Base-by-base conservation (phyloP, 2,113 vertebrate genomes). In the Calypte anna region DNA sequence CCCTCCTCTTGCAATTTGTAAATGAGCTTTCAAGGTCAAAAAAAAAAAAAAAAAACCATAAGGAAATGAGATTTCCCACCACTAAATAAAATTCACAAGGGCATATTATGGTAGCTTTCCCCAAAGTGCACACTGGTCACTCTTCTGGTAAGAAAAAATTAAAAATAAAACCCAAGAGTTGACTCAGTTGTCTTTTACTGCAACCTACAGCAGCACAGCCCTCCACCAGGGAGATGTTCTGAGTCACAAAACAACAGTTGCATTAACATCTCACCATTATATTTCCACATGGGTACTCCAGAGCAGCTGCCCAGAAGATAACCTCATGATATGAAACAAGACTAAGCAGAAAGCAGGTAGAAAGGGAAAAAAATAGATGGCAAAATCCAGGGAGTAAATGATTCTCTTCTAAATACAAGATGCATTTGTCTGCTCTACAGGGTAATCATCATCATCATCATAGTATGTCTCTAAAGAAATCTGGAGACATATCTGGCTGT, bases 371-470 rank as follows among this genome's bases (percentile, higher is more conserved):
- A 82, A 79, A 38, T 11, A 27, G 7, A 33, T 4, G 6, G 64
- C 38, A 86, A 69, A 78, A 77, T 21, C 31, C 40, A 83, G 57
- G 54, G 48, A 68, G 57, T 53, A 75, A 91, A 75, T 18, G 10
- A 86, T 27, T 44, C 43, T 78, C 43, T 59, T 69, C 64, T 48
- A 61, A 95, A 84, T 23, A 76, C 13, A 25, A 86, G 54, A 53
- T 63, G 55, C 53, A 44, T 86, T 81, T 86, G 72, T 72, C 85
- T 91, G 72, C 51, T 72, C 64, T 82, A 54, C 73, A 78, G 64
- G 33, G 83, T 86, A 27, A 92, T 92, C 55, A 82, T 67, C 82
- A 81, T 75, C 89, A 90, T 81, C 91, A 82, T 86, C 76, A 83
- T 58, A 14, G 30, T 20, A 53, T 3, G 73, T 79, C 91, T 93